A percentile compares a stretch with the other conserved stretches of the same genome.
phyloP scores from a whole-genome alignment of 1,140 invertebrate species.

The Hormaphis cornu region DNA sequence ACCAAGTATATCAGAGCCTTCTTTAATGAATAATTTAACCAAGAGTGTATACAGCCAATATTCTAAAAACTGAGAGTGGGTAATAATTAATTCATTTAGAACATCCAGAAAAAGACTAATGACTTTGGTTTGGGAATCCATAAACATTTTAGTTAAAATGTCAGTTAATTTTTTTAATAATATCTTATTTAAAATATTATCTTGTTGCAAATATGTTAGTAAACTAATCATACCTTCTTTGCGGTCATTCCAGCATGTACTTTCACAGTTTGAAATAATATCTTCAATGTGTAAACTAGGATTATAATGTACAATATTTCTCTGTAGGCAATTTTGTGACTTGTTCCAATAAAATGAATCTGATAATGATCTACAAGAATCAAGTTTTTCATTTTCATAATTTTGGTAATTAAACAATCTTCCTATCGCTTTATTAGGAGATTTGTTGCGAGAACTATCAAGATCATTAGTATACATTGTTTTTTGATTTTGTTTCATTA shows the following conservation, averaged over 20 bases:
- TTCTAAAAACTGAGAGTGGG: constrained; percentile 72
- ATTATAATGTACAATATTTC: constrained; percentile 52
- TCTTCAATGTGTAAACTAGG: constrained; percentile 66
- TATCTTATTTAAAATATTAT: constrained; percentile 55
- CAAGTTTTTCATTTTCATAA: constrained; percentile 84
- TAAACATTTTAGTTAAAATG: constrained; percentile 91
- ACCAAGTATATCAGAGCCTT: constrained; percentile 77
- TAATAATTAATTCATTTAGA: constrained; percentile 73
- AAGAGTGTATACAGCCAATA: constrained; percentile 85
- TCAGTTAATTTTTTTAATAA: constrained; percentile 77
- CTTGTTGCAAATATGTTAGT: constrained; percentile 60
- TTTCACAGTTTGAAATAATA: constrained; percentile 76
- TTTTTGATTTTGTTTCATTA: constrained; percentile 78
- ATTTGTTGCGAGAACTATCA: constrained; percentile 42
- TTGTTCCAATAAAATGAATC: constrained; percentile 52
- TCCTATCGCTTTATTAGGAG: neutral
- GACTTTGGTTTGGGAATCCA: constrained; percentile 90
- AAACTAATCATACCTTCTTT: constrained; percentile 85
- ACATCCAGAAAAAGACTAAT: constrained; percentile 87
- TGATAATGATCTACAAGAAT: constrained; percentile 42
- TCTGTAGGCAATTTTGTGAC: constrained; percentile 62
- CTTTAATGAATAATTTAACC: constrained; percentile 70
- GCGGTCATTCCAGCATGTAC: constrained; percentile 80
- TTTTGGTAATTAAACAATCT: constrained; percentile 58
- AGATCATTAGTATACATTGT: constrained; percentile 72